Evolutionary conservation across 1,140 invertebrate species (phyloP).

Genomic region (Acromyrmex charruanus): DNA sequence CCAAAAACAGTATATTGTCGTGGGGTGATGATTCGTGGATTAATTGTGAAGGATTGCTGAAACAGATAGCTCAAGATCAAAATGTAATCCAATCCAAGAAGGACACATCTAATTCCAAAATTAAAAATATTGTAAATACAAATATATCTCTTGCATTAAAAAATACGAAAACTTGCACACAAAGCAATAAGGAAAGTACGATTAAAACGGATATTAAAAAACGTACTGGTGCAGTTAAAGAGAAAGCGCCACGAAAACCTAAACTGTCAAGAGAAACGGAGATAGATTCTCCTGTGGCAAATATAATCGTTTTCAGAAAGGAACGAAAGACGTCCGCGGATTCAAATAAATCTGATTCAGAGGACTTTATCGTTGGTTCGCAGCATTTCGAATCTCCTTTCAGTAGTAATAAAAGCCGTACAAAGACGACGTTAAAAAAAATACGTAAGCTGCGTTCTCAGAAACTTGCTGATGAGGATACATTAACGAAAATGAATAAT

Average conservation of each 20-base stretch:
- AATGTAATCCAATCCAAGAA: constrained; percentile 27
- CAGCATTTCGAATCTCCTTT: constrained; percentile 62
- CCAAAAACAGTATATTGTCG: constrained; percentile 28
- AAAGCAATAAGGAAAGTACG: constrained; percentile 20
- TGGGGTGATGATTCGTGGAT: constrained; percentile 83
- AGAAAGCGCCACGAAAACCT: constrained; percentile 50
- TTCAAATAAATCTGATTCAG: constrained; percentile 80
- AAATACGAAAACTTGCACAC: not conserved
- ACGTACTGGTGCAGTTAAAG: not conserved
- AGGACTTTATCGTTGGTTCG: constrained; percentile 74
- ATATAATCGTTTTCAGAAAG: constrained; percentile 64
- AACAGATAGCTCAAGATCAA: constrained; percentile 57
- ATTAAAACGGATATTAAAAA: constrained; percentile 6
- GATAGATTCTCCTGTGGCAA: constrained; percentile 73
- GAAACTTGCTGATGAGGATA: constrained; percentile 15
- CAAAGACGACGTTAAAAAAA: constrained; percentile 67
- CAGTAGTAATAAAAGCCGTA: constrained; percentile 62
- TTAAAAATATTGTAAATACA: constrained; percentile 54
- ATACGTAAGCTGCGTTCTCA: constrained; percentile 61
- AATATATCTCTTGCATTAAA: constrained; percentile 19
- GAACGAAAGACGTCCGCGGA: constrained; percentile 66
- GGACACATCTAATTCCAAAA: constrained; percentile 22
- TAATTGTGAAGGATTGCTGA: constrained; percentile 36
- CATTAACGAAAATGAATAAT: not conserved
- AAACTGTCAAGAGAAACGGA: constrained; percentile 50